Evolutionary conservation across 2,888 invertebrate genomes (phyloP).

Genomic region (Yponomeuta evonymella): DNA sequence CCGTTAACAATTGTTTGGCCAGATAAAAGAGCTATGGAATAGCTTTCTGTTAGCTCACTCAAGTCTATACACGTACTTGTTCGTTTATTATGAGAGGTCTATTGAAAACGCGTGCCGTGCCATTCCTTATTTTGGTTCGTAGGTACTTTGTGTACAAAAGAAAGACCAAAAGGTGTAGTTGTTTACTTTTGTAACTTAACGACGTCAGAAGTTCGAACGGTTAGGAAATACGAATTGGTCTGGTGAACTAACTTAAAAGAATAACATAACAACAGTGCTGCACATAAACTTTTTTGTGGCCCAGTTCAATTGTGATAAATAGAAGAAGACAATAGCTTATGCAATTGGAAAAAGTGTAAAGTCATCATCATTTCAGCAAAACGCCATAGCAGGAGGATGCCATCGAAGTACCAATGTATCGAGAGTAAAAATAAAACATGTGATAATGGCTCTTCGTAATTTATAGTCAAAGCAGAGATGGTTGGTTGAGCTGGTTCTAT

Average conservation of each 20-base stretch:
- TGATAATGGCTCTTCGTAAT: not conserved
- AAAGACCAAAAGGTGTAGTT: not conserved
- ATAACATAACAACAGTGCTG: not conserved
- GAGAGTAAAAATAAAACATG: not conserved
- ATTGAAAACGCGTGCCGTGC: not conserved
- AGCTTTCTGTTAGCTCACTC: conserved; percentile 5
- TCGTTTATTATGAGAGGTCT: not conserved
- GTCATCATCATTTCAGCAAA: not conserved
- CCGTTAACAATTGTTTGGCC: not conserved
- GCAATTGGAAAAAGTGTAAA: not conserved
- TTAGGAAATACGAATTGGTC: not conserved
- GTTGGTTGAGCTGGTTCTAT: not conserved
- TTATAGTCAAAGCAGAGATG: not conserved
- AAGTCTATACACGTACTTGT: not conserved
- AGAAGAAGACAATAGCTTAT: not conserved
- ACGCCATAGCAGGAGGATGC: not conserved
- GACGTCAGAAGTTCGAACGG: not conserved
- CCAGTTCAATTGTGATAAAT: not conserved
- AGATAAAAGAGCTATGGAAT: conserved; percentile 9
- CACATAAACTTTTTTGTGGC: not conserved
- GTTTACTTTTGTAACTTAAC: not conserved
- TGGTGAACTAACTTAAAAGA: not conserved
- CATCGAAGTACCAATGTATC: not conserved
- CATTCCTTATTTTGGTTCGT: not conserved
- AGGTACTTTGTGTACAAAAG: not conserved